Percentiles rank a stretch among this genome's conserved stretches.
Conservation (phyloP, 2,797 vertebrate species). For the Tinamus major region DNA sequence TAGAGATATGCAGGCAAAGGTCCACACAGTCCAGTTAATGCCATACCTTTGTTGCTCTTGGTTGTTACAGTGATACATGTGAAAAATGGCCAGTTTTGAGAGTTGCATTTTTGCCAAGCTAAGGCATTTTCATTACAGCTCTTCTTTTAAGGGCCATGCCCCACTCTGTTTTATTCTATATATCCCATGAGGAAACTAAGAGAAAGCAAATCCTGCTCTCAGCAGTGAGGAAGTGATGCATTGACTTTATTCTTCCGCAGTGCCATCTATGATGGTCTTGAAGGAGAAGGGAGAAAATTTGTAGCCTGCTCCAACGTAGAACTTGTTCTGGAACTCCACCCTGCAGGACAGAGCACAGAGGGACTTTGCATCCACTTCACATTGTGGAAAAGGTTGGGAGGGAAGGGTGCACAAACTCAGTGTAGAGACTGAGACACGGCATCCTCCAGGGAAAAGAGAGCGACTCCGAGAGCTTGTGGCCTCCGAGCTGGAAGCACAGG, state of each 20-base stretch:
- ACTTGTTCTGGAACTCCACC: constrained; percentile 89
- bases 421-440: background rate
- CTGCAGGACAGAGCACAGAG: constrained; percentile 46
- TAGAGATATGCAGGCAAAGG: background rate
- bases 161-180: background rate
- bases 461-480: background rate
- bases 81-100: background rate
- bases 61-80: background rate
- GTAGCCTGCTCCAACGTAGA: constrained; percentile 81
- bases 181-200: background rate
- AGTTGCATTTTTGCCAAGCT: background rate
- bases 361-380: background rate
- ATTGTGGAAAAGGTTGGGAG: no score
- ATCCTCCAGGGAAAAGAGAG: background rate
- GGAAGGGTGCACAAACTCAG: background rate
- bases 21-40: background rate
- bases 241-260: constrained; percentile 65
- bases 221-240: background rate
- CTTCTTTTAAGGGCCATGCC: background rate
- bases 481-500: rapidly evolving
- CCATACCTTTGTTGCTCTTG: background rate
- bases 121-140: background rate
- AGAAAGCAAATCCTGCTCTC: background rate
- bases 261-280: constrained; percentile 76
- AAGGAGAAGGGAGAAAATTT: constrained; percentile 85